Base-by-base conservation (phyloP, 2,113 vertebrate species). In the Peromyscus leucopus region DNA sequence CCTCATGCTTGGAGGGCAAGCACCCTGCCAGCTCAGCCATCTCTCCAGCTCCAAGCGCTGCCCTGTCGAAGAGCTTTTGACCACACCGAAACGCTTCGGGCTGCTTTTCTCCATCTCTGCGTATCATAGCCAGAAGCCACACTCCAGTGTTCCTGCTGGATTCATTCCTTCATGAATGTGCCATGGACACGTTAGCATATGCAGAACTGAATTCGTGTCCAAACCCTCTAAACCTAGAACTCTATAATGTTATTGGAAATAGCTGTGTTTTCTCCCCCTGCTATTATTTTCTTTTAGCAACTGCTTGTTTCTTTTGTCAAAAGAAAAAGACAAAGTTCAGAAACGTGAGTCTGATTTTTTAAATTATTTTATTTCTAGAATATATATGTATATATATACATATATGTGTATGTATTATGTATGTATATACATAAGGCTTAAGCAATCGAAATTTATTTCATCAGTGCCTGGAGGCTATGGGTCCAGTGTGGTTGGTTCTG, bases 271-370 rank as follows among this genome's bases (percentile, higher is more conserved):
- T 22, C 51, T 19, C n/a, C n/a, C 39, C 22, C 13, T 61, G 71
- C 7, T 74, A 39, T 94, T 91, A 75, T 59, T 94, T 89, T 90
- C 57, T 85, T 75, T 94, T 59, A 74, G 2, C 26, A 78, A 72
- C n/a, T 42, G 3, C 33, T 33, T 87, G 59, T 61, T 48, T 93
- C 3, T 63, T 90, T 80, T 79, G 26, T 79, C 2, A 1, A 93
- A 80, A 93, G 36, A 88, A 63, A n/a, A 80, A 93, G 4, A 26
- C 28, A 31, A 74, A 78, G 19, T 67, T 84, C 11, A 46, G 4
- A 55, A 78, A 67, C 12, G 61, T 91, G 51, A 26, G 59, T 16
- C 8, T 86, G 51, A 21, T 65, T 33, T 75, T 61, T 61, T 33
- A 33, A 72, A 67, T 67, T 42, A 67, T 48, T 48, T 67, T 67